A percentile compares a stretch with the other conserved stretches of the same genome.
Conservation (phyloP, 1,140 invertebrate species). For the Halesus radiatus region DNA sequence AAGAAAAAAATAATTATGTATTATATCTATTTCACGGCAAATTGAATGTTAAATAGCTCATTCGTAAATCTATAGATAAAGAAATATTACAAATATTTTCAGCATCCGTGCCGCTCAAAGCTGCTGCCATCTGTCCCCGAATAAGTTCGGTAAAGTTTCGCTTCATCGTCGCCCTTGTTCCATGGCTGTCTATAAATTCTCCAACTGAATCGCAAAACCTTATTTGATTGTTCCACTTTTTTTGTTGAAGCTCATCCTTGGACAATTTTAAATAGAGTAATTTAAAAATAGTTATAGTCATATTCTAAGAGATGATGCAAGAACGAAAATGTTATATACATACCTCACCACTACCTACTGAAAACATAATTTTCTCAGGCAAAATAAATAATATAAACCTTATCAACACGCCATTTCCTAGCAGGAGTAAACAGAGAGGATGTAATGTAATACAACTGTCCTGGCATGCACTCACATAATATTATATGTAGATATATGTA, state of each 20-base stretch:
- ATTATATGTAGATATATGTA: too few species aligned
- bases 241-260: constrained; percentile 33
- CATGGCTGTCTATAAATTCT: constrained; percentile 46
- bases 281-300: too few species aligned
- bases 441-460: too few species aligned
- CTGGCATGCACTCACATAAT: too few species aligned
- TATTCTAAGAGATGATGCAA: too few species aligned
- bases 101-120: constrained; percentile 20
- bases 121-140: constrained; percentile 42
- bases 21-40: not conserved
- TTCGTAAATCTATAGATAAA: not conserved
- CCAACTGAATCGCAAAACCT: constrained; percentile 40
- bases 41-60: not conserved
- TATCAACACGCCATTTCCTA: too few species aligned
- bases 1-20: too few species aligned
- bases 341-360: too few species aligned
- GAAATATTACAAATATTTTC: not conserved
- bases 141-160: constrained; percentile 27
- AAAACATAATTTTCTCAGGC: too few species aligned
- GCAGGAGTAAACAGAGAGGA: too few species aligned
- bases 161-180: constrained; percentile 40
- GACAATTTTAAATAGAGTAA: not conserved
- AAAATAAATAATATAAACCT: too few species aligned
- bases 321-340: too few species aligned
- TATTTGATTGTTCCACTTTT: constrained; percentile 3